Evolutionary conservation across 2,797 vertebrate genomes (phyloP).

Genomic region (Lagodon rhomboides): DNA sequence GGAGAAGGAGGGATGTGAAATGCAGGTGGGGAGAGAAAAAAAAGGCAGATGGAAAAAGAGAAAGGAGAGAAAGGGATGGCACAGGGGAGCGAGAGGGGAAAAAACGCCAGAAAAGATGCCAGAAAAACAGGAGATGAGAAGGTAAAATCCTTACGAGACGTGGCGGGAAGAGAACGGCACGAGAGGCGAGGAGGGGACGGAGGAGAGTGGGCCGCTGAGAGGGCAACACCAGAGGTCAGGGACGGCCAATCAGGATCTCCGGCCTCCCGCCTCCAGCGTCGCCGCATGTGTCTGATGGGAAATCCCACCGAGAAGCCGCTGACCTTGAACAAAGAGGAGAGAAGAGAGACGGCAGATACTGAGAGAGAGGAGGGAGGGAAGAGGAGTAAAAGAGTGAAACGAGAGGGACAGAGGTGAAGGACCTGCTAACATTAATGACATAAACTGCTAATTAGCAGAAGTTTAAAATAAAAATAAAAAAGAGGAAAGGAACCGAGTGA

Average conservation of each 20-base stretch:
- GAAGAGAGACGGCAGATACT: neutral
- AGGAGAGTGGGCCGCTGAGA: constrained; percentile 32
- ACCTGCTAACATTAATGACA: no score
- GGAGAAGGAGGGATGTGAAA: neutral
- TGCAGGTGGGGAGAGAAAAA: no score
- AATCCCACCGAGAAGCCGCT: constrained; percentile 51
- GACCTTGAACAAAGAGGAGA: constrained; percentile 62
- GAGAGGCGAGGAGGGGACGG: constrained; percentile 1
- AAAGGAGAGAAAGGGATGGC: neutral
- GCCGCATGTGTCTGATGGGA: constrained; percentile 48
- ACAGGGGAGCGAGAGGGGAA: neutral
- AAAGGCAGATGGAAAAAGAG: neutral
- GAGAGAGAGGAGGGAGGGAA: neutral
- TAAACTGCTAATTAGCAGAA: no score
- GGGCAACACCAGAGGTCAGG: constrained; percentile 35
- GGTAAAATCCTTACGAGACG: constrained; percentile 4
- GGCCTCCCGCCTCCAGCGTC: constrained; percentile 22
- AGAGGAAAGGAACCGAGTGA: neutral
- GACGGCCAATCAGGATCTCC: constrained; percentile 39
- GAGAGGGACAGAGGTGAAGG: neutral
- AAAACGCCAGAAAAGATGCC: neutral
- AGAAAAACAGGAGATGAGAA: constrained; percentile 16
- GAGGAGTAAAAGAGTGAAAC: neutral
- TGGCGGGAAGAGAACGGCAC: neutral
- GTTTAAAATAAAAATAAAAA: neutral